Evolutionary conservation across 2,888 invertebrate genomes (phyloP).

Genomic region (Epistrophe eligans): DNA sequence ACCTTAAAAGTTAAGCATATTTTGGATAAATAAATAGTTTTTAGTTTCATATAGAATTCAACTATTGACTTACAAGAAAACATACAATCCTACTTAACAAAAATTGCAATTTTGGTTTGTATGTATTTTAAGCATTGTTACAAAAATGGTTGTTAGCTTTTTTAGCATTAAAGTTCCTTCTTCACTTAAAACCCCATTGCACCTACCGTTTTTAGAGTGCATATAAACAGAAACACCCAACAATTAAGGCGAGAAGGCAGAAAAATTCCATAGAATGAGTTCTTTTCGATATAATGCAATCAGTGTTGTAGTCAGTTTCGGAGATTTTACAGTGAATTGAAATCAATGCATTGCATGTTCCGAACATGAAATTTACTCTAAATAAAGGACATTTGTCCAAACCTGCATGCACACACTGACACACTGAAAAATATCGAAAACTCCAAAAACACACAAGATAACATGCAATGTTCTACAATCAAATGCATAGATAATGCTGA

Average conservation of each 20-base stretch:
- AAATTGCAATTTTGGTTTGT: too few relatives aligned
- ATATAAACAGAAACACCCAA: slow-evolving; percentile 37
- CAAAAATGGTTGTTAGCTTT: too few relatives aligned
- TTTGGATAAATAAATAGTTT: too few relatives aligned
- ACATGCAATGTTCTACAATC: slow-evolving; percentile 32
- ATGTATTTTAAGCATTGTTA: too few relatives aligned
- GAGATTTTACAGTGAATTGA: slow-evolving; percentile 74
- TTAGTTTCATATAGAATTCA: too few relatives aligned
- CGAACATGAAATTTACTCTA: slow-evolving; percentile 70
- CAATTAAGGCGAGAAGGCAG: slow-evolving; percentile 68
- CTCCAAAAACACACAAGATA: slow-evolving; percentile 42
- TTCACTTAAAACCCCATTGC: slow-evolving; percentile 32
- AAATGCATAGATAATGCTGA: slow-evolving; percentile 57
- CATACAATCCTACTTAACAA: too few relatives aligned
- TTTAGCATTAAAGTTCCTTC: slow-evolving; percentile 26
- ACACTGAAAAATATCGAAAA: slow-evolving; percentile 24
- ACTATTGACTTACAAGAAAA: too few relatives aligned
- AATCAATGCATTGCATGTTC: slow-evolving; percentile 72
- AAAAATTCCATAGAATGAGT: slow-evolving; percentile 38
- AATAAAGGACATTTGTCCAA: slow-evolving; percentile 73
- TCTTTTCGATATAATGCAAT: slow-evolving; percentile 60
- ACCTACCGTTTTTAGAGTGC: background rate
- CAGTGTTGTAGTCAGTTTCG: slow-evolving; percentile 73
- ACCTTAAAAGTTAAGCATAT: too few relatives aligned
- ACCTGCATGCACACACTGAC: slow-evolving; percentile 24